A percentile compares a stretch with the other conserved stretches of the same genome.
Conservation (phyloP, 2,113 vertebrate genomes). For the Rhea pennata region DNA sequence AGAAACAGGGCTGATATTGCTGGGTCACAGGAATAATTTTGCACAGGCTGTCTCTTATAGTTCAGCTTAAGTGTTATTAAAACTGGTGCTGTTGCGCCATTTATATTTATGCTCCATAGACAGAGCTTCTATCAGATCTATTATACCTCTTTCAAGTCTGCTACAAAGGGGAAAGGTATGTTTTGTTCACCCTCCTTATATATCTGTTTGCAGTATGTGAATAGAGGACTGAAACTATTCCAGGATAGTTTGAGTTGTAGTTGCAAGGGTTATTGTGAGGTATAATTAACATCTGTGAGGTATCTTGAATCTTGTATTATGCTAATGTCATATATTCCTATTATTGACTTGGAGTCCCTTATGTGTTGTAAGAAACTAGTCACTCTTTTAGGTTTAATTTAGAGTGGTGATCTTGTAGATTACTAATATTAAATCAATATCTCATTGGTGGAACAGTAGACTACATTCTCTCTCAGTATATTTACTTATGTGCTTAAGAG, state of each 20-base stretch:
- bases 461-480: background rate
- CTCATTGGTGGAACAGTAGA: background rate
- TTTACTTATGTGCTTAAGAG: background rate
- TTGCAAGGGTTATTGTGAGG: background rate
- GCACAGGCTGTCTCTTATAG: background rate
- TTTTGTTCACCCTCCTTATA: background rate
- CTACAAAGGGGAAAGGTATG: background rate
- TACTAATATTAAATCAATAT: slow-evolving; percentile 38
- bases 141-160: too few species aligned
- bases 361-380: background rate
- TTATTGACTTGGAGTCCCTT: background rate
- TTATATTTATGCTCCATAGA: background rate
- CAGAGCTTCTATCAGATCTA: background rate
- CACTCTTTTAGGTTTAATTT: background rate
- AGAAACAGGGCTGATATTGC: background rate
- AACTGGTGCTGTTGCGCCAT: background rate
- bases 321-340: background rate
- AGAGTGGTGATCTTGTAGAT: background rate
- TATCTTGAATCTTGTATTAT: background rate
- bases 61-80: background rate
- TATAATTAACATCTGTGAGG: background rate
- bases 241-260: background rate
- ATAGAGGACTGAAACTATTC: background rate
- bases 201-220: background rate
- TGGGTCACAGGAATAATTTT: accelerated